These are phyloP conservation scores for Zelleria hepariella DNA, from an alignment of 2,888 invertebrate genomes.

Conservation along the genomic window DNA sequence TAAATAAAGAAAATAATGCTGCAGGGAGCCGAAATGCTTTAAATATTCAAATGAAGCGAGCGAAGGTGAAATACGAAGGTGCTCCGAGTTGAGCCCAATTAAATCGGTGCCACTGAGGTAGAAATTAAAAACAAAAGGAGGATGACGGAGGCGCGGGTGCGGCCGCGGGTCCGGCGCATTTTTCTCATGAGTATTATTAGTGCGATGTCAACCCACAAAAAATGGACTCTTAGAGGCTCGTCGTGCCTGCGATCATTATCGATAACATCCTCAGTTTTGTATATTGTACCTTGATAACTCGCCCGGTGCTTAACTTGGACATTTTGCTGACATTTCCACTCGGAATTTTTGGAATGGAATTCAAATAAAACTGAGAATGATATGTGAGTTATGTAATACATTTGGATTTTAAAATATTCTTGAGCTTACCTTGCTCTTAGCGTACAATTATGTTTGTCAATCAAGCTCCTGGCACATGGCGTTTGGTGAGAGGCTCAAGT, in stretches of 20 bases:
- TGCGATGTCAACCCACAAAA: constrained; percentile 70
- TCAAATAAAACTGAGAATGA: constrained; percentile 1
- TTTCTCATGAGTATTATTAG: constrained; percentile 73
- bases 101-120: constrained; percentile 73
- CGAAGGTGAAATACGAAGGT: constrained; percentile 70
- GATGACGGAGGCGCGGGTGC: constrained; percentile 26
- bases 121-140: constrained; percentile 72
- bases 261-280: constrained; percentile 67
- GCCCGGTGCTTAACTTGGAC: constrained; percentile 43
- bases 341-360: background rate
- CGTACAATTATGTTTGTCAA: constrained; percentile 36
- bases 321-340: constrained; percentile 50
- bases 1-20: constrained; percentile 69
- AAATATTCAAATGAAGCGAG: constrained; percentile 72
- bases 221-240: constrained; percentile 63
- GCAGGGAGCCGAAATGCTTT: constrained; percentile 65
- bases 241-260: constrained; percentile 63
- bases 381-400: constrained; percentile 45
- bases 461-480: constrained; percentile 34
- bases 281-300: constrained; percentile 65
- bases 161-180: constrained; percentile 61
- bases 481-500: constrained; percentile 34
- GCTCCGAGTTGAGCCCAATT: constrained; percentile 70
- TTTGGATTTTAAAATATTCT: constrained; percentile 18
- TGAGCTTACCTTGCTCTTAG: background rate